phyloP scores from a whole-genome alignment of 2,888 invertebrate species.

The Blomia tropicalis region DNA sequence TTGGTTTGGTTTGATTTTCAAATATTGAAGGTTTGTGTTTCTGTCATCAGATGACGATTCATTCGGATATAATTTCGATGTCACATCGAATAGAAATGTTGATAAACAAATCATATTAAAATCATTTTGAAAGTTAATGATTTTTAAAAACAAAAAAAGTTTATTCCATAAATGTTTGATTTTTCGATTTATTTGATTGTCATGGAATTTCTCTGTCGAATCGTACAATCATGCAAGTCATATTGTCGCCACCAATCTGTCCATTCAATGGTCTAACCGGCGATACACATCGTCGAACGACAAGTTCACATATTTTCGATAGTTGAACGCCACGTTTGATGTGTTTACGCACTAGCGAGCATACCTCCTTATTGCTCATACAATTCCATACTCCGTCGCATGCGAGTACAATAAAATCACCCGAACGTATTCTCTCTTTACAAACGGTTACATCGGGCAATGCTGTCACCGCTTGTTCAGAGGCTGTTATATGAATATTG shows the following conservation, averaged over 20 bases:
- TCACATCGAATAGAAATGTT: no score
- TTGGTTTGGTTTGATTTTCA: no score
- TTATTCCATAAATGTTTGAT: no score
- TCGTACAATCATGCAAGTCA: conserved; percentile 23
- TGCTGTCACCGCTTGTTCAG: conserved; percentile 93
- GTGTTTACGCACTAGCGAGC: conserved; percentile 63
- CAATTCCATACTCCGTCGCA: conserved; percentile 98
- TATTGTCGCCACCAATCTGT: conserved; percentile 22
- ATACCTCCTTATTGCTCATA: conserved; percentile 85
- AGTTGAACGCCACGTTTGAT: conserved; percentile 49
- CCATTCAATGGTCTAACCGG: conserved; percentile 16
- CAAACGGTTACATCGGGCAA: conserved; percentile 71
- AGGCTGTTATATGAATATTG: conserved; percentile 55
- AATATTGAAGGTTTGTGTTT: no score
- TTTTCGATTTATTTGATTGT: no score
- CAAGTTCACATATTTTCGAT: conserved; percentile 65
- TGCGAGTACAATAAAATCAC: conserved; percentile 83
- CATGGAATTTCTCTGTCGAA: conserved; percentile 8
- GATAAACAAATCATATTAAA: no score
- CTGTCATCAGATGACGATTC: no score
- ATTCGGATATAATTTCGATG: no score
- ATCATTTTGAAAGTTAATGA: no score
- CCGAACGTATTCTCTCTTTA: conserved; percentile 54
- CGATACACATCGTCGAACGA: conserved; percentile 12
- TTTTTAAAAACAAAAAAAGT: no score